Evolutionary conservation across 2,113 vertebrate genomes (phyloP).

Genomic region (Apistogramma diplotaenia): DNA sequence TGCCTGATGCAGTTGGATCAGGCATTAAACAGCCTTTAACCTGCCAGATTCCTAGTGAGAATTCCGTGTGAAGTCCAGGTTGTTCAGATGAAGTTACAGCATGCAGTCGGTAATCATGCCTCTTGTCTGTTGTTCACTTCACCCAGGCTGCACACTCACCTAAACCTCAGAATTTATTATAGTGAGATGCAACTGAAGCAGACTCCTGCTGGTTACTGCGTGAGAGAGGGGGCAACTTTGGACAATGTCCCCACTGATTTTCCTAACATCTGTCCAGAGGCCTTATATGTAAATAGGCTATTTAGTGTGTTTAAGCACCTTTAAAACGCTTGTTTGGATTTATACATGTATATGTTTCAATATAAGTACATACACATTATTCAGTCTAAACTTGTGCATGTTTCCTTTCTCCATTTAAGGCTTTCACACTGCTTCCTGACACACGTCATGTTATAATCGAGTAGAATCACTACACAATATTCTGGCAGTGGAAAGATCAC

Average conservation of each 20-base stretch:
- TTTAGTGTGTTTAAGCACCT: neutral
- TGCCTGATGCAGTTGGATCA: neutral
- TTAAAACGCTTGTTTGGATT: neutral
- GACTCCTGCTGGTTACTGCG: neutral
- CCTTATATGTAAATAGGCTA: neutral
- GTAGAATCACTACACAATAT: neutral
- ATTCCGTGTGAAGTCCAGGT: neutral
- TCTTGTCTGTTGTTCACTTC: no score
- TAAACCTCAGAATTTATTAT: neutral
- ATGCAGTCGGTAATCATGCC: neutral
- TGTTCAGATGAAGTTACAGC: neutral
- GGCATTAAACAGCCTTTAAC: rapidly evolving
- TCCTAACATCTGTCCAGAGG: neutral
- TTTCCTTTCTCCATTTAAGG: neutral
- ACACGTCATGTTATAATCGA: neutral
- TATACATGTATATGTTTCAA: neutral
- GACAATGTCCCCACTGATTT: neutral
- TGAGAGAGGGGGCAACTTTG: neutral
- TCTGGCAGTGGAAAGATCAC: constrained; percentile 21
- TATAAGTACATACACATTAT: neutral
- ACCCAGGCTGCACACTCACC: neutral
- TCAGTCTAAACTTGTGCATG: neutral
- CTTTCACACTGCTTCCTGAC: neutral
- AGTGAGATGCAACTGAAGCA: neutral
- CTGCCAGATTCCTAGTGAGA: neutral